These are phyloP conservation scores for Drosophila hydei DNA, from an alignment of 1,140 invertebrate genomes.

Conservation along the genomic window DNA sequence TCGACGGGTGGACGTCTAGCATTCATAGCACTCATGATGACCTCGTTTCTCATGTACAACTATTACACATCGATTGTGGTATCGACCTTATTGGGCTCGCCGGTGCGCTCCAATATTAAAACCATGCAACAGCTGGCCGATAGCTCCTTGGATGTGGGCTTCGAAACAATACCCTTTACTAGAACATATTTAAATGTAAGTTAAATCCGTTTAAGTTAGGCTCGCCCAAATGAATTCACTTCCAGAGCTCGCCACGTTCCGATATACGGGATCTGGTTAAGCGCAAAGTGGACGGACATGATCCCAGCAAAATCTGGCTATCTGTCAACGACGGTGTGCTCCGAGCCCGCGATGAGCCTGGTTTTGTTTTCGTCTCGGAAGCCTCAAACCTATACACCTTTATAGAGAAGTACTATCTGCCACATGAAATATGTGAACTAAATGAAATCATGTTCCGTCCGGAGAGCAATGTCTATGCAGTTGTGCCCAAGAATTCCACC, in stretches of 20 bases:
- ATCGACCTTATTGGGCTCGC: conserved; percentile 68
- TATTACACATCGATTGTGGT: conserved; percentile 82
- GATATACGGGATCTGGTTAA: conserved; percentile 66
- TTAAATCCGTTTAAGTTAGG: background rate
- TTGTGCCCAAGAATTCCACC: conserved; percentile 63
- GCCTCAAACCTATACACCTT: conserved; percentile 62
- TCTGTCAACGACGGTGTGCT: conserved; percentile 60
- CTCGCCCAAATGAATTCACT: background rate
- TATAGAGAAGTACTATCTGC: conserved; percentile 68
- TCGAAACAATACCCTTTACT: conserved; percentile 67
- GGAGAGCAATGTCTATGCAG: conserved; percentile 51
- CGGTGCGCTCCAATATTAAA: conserved; percentile 73
- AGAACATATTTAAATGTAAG: conserved; percentile 65
- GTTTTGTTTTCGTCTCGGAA: conserved; percentile 74
- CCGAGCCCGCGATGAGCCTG: conserved; percentile 63
- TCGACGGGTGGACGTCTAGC: conserved; percentile 68
- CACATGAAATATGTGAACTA: conserved; percentile 75
- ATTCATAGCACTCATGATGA: conserved; percentile 66
- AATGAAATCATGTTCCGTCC: conserved; percentile 72
- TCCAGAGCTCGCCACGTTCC: conserved; percentile 53
- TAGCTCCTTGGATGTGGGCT: conserved; percentile 68
- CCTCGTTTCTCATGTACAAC: conserved; percentile 80
- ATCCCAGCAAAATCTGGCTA: conserved; percentile 54
- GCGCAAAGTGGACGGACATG: conserved; percentile 58
- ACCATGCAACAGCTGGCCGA: conserved; percentile 74